Percentiles rank a stretch among this genome's conserved stretches.
Conservation (phyloP, 2,113 vertebrate species). For the Clarias gariepinus region DNA sequence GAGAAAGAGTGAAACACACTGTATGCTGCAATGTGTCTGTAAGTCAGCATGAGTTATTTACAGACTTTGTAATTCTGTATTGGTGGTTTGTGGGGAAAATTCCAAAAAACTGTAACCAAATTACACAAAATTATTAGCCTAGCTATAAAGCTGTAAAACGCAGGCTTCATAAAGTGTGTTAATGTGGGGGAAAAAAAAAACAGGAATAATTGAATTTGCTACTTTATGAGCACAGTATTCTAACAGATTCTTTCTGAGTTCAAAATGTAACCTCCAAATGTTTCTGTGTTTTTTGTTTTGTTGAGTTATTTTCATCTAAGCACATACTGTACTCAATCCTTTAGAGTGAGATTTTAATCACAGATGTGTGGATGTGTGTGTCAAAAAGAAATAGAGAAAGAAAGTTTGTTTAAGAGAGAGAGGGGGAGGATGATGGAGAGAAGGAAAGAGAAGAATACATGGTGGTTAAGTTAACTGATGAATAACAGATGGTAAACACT, state of each 20-base stretch:
- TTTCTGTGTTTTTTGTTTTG: not conserved
- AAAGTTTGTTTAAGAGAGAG: not conserved
- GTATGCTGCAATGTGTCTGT: not conserved
- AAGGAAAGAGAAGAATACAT: not conserved
- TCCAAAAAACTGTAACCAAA: not conserved
- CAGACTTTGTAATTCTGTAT: not conserved
- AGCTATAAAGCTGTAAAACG: not conserved
- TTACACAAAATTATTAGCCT: not conserved
- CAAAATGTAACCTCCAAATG: not conserved
- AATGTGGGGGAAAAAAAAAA: not conserved
- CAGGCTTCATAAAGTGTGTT: not conserved
- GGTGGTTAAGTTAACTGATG: not conserved
- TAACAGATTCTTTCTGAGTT: not conserved
- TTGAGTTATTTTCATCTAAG: not conserved
- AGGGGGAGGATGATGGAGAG: not conserved
- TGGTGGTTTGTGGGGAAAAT: not conserved
- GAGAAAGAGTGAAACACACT: not conserved
- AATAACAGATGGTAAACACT: not conserved
- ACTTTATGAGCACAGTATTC: not conserved
- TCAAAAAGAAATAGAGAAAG: too few relatives aligned
- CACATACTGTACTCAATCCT: not conserved
- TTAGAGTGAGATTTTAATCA: not conserved
- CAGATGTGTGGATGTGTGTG: not conserved
- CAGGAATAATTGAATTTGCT: not conserved
- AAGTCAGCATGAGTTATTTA: not conserved